A percentile compares a stretch with the other conserved stretches of the same genome.
phyloP scores from a whole-genome alignment of 2,113 vertebrate species.

The Cryptotis parvus region DNA sequence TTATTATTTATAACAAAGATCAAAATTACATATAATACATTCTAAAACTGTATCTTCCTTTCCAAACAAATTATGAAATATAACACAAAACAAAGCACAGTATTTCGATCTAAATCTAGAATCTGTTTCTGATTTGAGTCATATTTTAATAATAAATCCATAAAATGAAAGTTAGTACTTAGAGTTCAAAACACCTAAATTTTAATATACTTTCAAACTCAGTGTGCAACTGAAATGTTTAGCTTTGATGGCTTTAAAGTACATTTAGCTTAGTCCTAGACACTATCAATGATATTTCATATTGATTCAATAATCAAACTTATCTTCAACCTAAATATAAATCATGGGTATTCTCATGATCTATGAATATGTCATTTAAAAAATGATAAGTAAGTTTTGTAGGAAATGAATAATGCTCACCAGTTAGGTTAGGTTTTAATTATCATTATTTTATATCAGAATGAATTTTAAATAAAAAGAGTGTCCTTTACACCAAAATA shows the following conservation, averaged over 20 bases:
- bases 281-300: not conserved
- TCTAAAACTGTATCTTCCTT: slow-evolving; percentile 20
- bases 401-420: not conserved
- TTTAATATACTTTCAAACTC: slow-evolving; percentile 16
- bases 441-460: not conserved
- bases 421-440: not conserved
- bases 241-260: not conserved
- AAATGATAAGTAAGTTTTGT: slow-evolving; percentile 29
- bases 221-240: not conserved
- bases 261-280: not conserved
- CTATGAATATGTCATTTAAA: not conserved
- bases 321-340: not conserved
- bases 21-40: not conserved
- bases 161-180: not conserved
- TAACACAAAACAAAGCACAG: not conserved
- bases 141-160: slow-evolving; percentile 9
- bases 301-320: not conserved
- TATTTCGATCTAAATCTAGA: not conserved
- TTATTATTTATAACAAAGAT: not conserved
- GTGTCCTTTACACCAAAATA: not conserved
- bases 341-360: not conserved
- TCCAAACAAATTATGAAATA: slow-evolving; percentile 12
- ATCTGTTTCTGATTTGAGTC: not conserved
- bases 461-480: slow-evolving; percentile 25
- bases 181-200: not conserved